Conservation (phyloP, 2,888 invertebrate genomes). For the Panorpa germanica region DNA sequence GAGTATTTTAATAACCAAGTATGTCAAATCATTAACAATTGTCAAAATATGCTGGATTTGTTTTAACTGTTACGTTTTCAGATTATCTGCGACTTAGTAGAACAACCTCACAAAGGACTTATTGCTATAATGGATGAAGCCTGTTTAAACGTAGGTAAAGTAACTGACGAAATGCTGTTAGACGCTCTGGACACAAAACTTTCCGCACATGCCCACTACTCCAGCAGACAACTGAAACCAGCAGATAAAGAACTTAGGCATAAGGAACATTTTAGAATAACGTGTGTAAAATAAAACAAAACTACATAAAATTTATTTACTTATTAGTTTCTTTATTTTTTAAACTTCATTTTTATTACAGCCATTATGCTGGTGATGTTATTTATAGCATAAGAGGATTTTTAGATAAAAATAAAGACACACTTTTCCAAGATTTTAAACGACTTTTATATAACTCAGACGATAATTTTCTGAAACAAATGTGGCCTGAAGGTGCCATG, state of each 20-base stretch:
- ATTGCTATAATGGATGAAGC: constrained; percentile 94
- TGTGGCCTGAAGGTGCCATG: constrained; percentile 96
- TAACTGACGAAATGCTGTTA: constrained; percentile 65
- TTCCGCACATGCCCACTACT: constrained; percentile 72
- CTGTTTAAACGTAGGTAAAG: constrained; percentile 86
- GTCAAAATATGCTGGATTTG: too few relatives aligned
- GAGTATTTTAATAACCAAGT: constrained; percentile 94
- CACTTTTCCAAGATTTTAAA: constrained; percentile 93
- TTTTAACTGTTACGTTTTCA: constrained; percentile 10
- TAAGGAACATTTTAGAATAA: constrained; percentile 62
- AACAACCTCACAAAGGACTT: constrained; percentile 81
- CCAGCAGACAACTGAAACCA: constrained; percentile 67
- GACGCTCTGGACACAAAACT: constrained; percentile 88
- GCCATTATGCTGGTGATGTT: constrained; percentile 94
- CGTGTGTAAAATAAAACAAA: constrained; percentile 26
- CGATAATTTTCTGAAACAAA: constrained; percentile 54
- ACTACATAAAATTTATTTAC: constrained; percentile 3
- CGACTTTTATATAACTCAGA: constrained; percentile 70
- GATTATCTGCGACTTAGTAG: constrained; percentile 87
- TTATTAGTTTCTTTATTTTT: constrained; percentile 3
- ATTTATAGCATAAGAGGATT: constrained; percentile 80
- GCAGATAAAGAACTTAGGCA: constrained; percentile 65
- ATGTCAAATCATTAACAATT: too few relatives aligned
- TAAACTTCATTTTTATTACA: constrained; percentile 20
- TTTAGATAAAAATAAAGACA: constrained; percentile 95